Percentiles rank a stretch among this genome's conserved stretches.
phyloP scores from a whole-genome alignment of 2,888 invertebrate species.

The Pycnomerus fuliginosus region DNA sequence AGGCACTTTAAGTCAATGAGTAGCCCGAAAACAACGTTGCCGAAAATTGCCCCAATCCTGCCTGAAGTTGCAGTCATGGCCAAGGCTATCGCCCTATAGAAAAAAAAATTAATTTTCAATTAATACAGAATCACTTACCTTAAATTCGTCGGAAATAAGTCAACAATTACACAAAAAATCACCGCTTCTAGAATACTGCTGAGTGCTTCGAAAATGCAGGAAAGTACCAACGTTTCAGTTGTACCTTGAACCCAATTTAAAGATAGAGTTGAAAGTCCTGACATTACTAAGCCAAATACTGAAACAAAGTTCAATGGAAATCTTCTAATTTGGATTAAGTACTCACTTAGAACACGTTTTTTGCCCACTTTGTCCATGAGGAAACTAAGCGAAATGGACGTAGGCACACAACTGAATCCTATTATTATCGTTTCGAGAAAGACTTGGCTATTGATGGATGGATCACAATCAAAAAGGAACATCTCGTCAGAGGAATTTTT shows the following conservation, averaged over 20 bases:
- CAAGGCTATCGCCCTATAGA: conserved; percentile 59
- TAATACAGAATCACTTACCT: conserved; percentile 29
- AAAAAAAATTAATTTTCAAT: conserved; percentile 1
- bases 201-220: conserved; percentile 61
- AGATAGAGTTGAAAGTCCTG: conserved; percentile 58
- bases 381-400: conserved; percentile 59
- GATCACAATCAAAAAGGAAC: conserved; percentile 44
- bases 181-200: conserved; percentile 63
- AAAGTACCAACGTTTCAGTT: conserved; percentile 57
- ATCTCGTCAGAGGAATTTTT: conserved; percentile 26
- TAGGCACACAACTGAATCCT: conserved; percentile 60
- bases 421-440: conserved; percentile 61
- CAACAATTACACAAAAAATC: conserved; percentile 62
- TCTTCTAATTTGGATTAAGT: not conserved
- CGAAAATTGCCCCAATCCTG: conserved; percentile 60
- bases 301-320: conserved; percentile 35
- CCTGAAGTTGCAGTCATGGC: conserved; percentile 62
- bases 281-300: conserved; percentile 60
- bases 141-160: conserved; percentile 54
- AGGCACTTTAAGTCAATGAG: conserved; percentile 60
- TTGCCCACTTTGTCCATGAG: conserved; percentile 61
- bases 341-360: conserved; percentile 59
- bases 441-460: conserved; percentile 54
- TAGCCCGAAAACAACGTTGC: conserved; percentile 61
- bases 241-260: conserved; percentile 59